Percentiles rank a stretch among this genome's conserved stretches.
Evolutionary conservation across 1,140 invertebrate genomes (phyloP).

Genomic region (Drosophila ironensis): DNA sequence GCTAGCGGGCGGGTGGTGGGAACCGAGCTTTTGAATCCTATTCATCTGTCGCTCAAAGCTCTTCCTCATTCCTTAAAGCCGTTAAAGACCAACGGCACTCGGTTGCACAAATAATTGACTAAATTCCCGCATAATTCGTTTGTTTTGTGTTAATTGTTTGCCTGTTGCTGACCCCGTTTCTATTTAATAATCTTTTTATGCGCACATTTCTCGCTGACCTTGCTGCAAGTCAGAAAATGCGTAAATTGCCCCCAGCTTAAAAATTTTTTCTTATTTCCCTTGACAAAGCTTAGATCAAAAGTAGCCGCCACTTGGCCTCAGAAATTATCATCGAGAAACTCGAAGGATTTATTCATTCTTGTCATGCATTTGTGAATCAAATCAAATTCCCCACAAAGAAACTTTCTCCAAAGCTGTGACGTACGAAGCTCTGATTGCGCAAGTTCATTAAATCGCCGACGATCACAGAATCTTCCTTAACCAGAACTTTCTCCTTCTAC

Average conservation of each 20-base stretch:
- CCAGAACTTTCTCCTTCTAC: slow-evolving; percentile 38
- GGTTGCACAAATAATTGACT: slow-evolving; percentile 22
- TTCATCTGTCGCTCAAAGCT: slow-evolving; percentile 18
- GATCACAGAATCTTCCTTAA: slow-evolving; percentile 19
- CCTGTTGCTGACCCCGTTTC: slow-evolving; percentile 16
- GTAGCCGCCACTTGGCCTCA: background rate
- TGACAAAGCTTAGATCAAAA: background rate
- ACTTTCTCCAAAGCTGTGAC: slow-evolving; percentile 53
- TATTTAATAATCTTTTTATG: slow-evolving; percentile 1
- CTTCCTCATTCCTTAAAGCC: slow-evolving; percentile 31
- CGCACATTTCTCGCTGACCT: slow-evolving; percentile 12
- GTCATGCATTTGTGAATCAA: background rate
- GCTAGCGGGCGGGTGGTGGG: background rate
- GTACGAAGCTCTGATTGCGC: too few relatives aligned
- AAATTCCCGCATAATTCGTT: slow-evolving; percentile 12
- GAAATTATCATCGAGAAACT: too few relatives aligned
- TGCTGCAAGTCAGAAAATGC: background rate
- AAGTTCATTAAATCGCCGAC: slow-evolving; percentile 17
- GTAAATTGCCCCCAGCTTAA: background rate
- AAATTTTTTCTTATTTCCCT: slow-evolving; percentile 5
- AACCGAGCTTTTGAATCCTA: slow-evolving; percentile 9
- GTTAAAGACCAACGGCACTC: slow-evolving; percentile 19
- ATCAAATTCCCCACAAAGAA: slow-evolving; percentile 14
- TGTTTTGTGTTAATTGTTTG: background rate
- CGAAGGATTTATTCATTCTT: too few relatives aligned